Evolutionary conservation across 2,113 vertebrate genomes (phyloP).

Genomic region (Embiotoca jacksoni): DNA sequence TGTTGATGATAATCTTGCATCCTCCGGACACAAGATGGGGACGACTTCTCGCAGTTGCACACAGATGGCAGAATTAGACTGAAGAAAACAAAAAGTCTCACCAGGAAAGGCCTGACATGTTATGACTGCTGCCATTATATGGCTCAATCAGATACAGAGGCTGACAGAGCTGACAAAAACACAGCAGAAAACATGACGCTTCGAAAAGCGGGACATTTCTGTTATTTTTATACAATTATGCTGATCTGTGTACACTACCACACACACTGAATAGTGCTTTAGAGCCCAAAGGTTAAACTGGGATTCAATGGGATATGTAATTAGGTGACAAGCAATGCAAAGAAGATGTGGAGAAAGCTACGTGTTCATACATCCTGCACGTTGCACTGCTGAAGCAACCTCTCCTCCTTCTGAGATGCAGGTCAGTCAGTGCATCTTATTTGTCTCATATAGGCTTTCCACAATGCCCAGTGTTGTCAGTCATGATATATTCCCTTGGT

Average conservation of each 20-base stretch:
- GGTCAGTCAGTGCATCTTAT: slow-evolving; percentile 71
- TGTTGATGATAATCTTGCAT: slow-evolving; percentile 81
- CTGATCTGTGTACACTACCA: slow-evolving; percentile 40
- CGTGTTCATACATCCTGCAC: slow-evolving; percentile 20
- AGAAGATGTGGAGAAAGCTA: slow-evolving; percentile 30
- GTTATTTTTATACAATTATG: slow-evolving; percentile 54
- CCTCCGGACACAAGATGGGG: slow-evolving; percentile 63
- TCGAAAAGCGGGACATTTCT: slow-evolving; percentile 43
- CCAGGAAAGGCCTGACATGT: slow-evolving; percentile 85
- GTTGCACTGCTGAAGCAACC: slow-evolving; percentile 44
- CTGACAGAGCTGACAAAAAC: slow-evolving; percentile 80
- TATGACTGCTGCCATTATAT: slow-evolving; percentile 84
- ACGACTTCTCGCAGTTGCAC: slow-evolving; percentile 55
- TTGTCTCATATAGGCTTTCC: slow-evolving; percentile 71
- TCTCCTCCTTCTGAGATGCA: slow-evolving; percentile 57
- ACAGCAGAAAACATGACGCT: slow-evolving; percentile 73
- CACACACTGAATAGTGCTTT: slow-evolving; percentile 19
- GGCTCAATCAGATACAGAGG: slow-evolving; percentile 79
- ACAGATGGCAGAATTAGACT: slow-evolving; percentile 60
- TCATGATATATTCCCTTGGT: slow-evolving; percentile 77
- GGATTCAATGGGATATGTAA: slow-evolving; percentile 47
- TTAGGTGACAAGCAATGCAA: slow-evolving; percentile 14
- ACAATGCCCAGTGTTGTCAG: slow-evolving; percentile 78
- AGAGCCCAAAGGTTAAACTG: slow-evolving; percentile 13
- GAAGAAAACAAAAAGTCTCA: slow-evolving; percentile 79